phyloP scores from a whole-genome alignment of 2,888 invertebrate genomes.

The Heteropelma amictum region DNA sequence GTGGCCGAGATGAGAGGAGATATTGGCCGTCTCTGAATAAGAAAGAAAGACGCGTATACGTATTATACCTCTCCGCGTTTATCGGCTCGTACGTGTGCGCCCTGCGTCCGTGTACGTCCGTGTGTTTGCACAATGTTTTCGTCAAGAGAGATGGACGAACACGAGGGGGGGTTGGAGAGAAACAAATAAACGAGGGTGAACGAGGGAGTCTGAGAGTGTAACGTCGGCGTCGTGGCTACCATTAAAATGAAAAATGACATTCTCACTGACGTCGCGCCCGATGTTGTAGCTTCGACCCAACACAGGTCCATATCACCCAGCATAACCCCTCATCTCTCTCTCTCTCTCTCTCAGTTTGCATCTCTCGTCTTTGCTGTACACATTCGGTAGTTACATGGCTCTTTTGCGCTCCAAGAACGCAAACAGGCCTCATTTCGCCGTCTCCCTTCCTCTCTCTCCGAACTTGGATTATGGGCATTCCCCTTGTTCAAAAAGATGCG shows the following conservation, averaged over 20 bases:
- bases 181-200: constrained; percentile 69
- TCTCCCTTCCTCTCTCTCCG: constrained; percentile 39
- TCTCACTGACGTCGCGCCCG: constrained; percentile 68
- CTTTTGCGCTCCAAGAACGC: constrained; percentile 63
- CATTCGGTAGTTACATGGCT: constrained; percentile 67
- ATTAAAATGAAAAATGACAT: constrained; percentile 79
- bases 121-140: constrained; percentile 30
- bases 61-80: background rate
- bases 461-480: constrained; percentile 10
- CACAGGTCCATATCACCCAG: constrained; percentile 24
- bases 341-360: constrained; percentile 19
- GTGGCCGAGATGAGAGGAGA: constrained; percentile 23
- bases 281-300: constrained; percentile 32
- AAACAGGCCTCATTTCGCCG: constrained; percentile 58
- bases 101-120: background rate
- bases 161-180: constrained; percentile 59
- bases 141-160: constrained; percentile 37
- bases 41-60: constrained; percentile 35
- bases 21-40: constrained; percentile 12
- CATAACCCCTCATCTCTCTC: background rate
- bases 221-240: constrained; percentile 70
- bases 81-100: background rate
- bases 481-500: constrained; percentile 22
- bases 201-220: constrained; percentile 38
- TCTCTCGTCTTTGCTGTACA: constrained; percentile 30